Evolutionary conservation across 2,888 invertebrate species (phyloP).

Genomic region (Mechanitis mazaeus): DNA sequence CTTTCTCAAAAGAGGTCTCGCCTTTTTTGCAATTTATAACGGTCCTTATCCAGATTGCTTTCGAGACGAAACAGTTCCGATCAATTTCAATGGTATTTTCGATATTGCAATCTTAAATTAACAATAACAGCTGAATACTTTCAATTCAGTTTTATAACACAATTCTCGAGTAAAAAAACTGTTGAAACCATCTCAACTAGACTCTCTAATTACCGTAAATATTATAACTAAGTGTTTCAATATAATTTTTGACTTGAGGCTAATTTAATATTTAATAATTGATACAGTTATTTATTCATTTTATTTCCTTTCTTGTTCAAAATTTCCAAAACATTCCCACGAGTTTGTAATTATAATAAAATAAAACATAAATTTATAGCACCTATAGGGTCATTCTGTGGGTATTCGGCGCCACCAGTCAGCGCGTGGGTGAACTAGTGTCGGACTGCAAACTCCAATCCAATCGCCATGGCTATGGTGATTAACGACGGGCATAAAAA

Average conservation of each 20-base stretch:
- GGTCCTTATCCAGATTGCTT: conserved; percentile 61
- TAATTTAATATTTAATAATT: too few relatives aligned
- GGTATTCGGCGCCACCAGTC: conserved; percentile 35
- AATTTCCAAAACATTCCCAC: neutral
- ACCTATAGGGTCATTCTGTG: conserved; percentile 10
- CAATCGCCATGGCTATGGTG: conserved; percentile 37
- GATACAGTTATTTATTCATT: neutral
- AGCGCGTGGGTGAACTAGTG: conserved; percentile 59
- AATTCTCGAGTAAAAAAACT: too few relatives aligned
- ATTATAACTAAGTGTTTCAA: too few relatives aligned
- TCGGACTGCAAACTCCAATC: conserved; percentile 41
- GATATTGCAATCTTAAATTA: conserved; percentile 7
- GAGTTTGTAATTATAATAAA: conserved; percentile 4
- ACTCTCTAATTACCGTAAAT: too few relatives aligned
- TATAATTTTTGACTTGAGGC: too few relatives aligned
- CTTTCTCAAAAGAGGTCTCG: conserved; percentile 61
- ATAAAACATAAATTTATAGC: conserved; percentile 5
- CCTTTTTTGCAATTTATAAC: conserved; percentile 70
- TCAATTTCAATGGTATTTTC: conserved; percentile 21
- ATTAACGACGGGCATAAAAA: conserved; percentile 47
- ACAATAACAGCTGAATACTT: too few relatives aligned
- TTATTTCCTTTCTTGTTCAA: neutral
- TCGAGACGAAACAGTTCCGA: conserved; percentile 23
- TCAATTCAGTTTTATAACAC: too few relatives aligned
- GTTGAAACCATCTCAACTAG: too few relatives aligned